phyloP scores from a whole-genome alignment of 2,113 vertebrate genomes.

The Cryptotis parvus region DNA sequence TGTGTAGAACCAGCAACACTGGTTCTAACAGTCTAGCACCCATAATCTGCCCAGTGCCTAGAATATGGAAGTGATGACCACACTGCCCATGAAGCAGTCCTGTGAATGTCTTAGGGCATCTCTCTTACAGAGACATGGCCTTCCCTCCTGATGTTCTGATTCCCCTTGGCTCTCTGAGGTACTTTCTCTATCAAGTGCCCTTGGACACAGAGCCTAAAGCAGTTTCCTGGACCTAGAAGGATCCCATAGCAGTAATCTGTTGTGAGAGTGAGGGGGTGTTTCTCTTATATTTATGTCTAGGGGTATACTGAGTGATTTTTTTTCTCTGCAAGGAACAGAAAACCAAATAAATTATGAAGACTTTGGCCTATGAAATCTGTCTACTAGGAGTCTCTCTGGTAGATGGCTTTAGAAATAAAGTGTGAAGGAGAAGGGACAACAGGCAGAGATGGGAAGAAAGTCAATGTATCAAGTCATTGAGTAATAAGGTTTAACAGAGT shows the following conservation, averaged over 20 bases:
- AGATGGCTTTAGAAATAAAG: background rate
- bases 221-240: background rate
- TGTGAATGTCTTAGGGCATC: background rate
- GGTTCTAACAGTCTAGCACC: too few species aligned
- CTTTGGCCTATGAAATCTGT: too few species aligned
- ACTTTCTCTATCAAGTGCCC: background rate
- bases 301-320: too few species aligned
- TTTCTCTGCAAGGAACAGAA: too few species aligned
- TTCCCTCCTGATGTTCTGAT: background rate
- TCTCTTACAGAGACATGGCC: background rate
- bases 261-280: too few species aligned
- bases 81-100: background rate
- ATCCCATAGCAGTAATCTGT: too few species aligned
- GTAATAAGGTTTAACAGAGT: background rate
- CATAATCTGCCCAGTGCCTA: background rate
- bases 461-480: background rate
- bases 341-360: too few species aligned
- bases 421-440: background rate
- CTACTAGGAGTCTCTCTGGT: background rate
- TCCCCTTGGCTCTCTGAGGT: background rate
- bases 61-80: background rate
- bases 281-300: too few species aligned
- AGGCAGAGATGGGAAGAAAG: background rate
- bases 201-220: background rate
- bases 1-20: background rate